These are phyloP conservation scores for Syngnathus scovelli DNA, from an alignment of 2,113 vertebrate species.

Conservation along the genomic window DNA sequence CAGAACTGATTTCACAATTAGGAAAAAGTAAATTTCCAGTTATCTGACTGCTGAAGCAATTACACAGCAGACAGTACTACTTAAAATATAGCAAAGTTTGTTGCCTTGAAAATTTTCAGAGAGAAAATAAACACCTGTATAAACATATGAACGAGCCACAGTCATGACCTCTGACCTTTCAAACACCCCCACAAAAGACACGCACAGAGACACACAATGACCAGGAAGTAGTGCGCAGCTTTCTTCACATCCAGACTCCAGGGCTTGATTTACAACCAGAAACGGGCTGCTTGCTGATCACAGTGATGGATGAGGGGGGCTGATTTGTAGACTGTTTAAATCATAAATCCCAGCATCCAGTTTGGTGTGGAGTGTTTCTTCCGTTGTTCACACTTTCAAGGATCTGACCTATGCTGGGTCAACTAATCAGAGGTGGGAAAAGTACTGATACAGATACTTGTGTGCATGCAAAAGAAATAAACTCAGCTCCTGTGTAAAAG, in stretches of 20 bases:
- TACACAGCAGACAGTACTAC: background rate
- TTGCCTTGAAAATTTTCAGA: background rate
- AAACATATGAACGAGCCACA: background rate
- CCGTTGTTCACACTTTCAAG: slow-evolving; percentile 17
- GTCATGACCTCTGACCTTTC: slow-evolving; percentile 48
- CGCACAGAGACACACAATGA: slow-evolving; percentile 61
- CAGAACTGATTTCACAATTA: slow-evolving; percentile 68
- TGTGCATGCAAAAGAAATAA: slow-evolving; percentile 9
- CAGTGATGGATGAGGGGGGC: slow-evolving; percentile 50
- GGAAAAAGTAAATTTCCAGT: slow-evolving; percentile 32
- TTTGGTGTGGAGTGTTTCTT: slow-evolving; percentile 23
- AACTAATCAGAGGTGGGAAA: background rate
- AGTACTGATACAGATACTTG: background rate
- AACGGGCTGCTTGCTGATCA: slow-evolving; percentile 58
- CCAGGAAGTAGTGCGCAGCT: slow-evolving; percentile 61
- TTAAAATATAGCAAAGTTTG: background rate
- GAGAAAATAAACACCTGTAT: background rate
- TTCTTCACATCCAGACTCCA: slow-evolving; percentile 48
- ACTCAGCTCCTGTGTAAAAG: slow-evolving; percentile 35
- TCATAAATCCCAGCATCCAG: slow-evolving; percentile 37
- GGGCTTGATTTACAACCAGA: slow-evolving; percentile 73
- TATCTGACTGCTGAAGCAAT: slow-evolving; percentile 24
- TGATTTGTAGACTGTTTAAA: slow-evolving; percentile 63
- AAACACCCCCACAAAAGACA: slow-evolving; percentile 24
- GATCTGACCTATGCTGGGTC: background rate